These are phyloP conservation scores for Ostrea denselamellosa DNA, from an alignment of 1,140 invertebrate genomes.

Conservation along the genomic window DNA sequence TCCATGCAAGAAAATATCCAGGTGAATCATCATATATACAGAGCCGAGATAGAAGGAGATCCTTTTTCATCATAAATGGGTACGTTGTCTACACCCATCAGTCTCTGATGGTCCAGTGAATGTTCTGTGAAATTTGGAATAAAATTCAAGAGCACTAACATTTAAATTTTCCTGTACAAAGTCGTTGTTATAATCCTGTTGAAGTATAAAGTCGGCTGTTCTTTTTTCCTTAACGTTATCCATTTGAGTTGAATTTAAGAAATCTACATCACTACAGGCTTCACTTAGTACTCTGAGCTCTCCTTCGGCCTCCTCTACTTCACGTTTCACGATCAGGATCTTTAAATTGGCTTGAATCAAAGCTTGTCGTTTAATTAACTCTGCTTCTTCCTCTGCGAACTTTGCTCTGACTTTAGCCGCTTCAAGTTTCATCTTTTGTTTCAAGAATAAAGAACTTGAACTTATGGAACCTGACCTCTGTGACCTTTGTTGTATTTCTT, in stretches of 20 bases:
- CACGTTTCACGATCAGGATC: neutral
- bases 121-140: neutral
- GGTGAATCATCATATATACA: slow-evolving; percentile 22
- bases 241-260: neutral
- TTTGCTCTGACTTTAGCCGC: too few relatives aligned
- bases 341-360: slow-evolving; percentile 25
- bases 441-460: too few relatives aligned
- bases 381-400: too few relatives aligned
- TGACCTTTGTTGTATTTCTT: neutral
- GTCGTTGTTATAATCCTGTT: neutral
- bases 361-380: too few relatives aligned
- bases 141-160: neutral
- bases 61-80: slow-evolving; percentile 23
- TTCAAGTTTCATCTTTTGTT: too few relatives aligned
- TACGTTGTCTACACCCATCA: neutral
- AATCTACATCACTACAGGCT: neutral
- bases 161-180: neutral
- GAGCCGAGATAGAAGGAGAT: neutral
- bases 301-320: slow-evolving; percentile 38
- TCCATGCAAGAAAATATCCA: slow-evolving; percentile 42
- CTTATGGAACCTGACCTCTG: too few relatives aligned
- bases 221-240: neutral
- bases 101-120: neutral
- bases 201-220: neutral
- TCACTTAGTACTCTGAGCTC: slow-evolving; percentile 37